phyloP scores from a whole-genome alignment of 2,888 invertebrate genomes.

The Magallana nippona region DNA sequence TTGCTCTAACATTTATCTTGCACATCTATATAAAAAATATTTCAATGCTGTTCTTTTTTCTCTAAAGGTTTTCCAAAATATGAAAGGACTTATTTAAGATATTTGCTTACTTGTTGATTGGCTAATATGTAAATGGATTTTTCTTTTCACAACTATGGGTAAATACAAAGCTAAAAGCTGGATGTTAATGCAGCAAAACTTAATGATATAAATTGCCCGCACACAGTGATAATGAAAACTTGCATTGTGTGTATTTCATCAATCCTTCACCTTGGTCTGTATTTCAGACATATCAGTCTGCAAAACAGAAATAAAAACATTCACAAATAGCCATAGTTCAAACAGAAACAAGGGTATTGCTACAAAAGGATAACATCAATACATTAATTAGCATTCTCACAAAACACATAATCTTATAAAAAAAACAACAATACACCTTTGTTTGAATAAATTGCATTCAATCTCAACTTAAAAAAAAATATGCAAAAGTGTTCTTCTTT shows the following conservation, averaged over 20 bases:
- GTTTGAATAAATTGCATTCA: no score
- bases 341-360: neutral
- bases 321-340: neutral
- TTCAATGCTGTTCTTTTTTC: no score
- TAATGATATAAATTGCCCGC: neutral
- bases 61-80: no score
- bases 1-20: no score
- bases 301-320: conserved; percentile 29
- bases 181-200: conserved; percentile 20
- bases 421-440: no score
- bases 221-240: conserved; percentile 9
- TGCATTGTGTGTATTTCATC: conserved; percentile 22
- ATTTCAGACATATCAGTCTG: conserved; percentile 25
- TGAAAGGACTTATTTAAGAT: neutral
- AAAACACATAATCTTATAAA: no score
- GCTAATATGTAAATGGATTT: no score
- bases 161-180: conserved; percentile 20
- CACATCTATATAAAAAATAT: no score
- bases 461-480: no score
- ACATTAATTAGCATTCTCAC: neutral
- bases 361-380: neutral
- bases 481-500: no score
- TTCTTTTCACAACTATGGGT: neutral
- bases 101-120: neutral
- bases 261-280: conserved; percentile 21